These are phyloP conservation scores for Automeris io DNA, from an alignment of 2,888 invertebrate genomes.

Conservation along the genomic window DNA sequence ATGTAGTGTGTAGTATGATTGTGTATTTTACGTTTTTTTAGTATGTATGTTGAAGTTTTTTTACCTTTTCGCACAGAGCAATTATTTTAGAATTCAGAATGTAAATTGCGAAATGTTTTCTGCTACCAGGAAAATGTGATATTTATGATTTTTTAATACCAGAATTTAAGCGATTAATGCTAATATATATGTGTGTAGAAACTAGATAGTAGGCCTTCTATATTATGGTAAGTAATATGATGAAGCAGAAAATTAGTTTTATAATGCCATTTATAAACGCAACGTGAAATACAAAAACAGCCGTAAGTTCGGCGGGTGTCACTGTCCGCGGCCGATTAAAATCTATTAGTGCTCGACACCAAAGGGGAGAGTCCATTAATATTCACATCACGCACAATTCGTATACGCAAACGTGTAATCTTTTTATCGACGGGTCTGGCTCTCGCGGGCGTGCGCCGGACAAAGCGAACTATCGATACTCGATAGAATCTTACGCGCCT, in stretches of 20 bases:
- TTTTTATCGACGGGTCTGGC: conserved; percentile 61
- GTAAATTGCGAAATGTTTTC: too few relatives aligned
- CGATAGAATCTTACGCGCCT: conserved; percentile 34
- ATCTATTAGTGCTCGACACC: conserved; percentile 57
- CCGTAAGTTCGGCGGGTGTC: conserved; percentile 35
- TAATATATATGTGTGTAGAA: too few relatives aligned
- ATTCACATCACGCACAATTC: conserved; percentile 69
- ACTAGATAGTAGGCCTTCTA: neutral
- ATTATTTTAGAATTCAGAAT: too few relatives aligned
- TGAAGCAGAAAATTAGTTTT: neutral
- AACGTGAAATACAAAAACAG: conserved; percentile 23
- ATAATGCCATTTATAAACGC: conserved; percentile 10
- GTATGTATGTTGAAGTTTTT: too few relatives aligned
- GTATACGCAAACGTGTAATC: conserved; percentile 69
- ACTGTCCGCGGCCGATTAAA: conserved; percentile 60
- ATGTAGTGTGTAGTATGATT: too few relatives aligned
- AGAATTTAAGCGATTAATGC: too few relatives aligned
- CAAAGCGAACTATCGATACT: conserved; percentile 44
- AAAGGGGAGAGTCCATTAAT: conserved; percentile 60
- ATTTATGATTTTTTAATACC: too few relatives aligned
- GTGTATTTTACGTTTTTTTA: too few relatives aligned
- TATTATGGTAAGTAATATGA: neutral
- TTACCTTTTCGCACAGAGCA: too few relatives aligned
- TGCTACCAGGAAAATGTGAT: too few relatives aligned
- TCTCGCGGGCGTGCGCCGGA: conserved; percentile 32